These are phyloP conservation scores for Ornithorhynchus anatinus DNA, from an alignment of 2,113 vertebrate species.

Conservation along the genomic window DNA sequence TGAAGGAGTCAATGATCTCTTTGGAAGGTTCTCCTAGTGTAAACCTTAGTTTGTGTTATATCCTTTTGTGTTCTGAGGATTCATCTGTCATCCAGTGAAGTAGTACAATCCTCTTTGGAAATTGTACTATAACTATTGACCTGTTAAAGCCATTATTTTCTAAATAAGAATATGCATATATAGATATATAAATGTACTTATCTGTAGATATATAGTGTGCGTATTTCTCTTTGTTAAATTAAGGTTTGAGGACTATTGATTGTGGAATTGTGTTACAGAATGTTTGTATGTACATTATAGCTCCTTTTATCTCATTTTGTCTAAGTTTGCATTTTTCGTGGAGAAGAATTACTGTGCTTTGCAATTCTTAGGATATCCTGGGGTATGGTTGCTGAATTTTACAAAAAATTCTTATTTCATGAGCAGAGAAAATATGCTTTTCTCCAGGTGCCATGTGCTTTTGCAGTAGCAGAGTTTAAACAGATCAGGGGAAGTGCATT, in stretches of 20 bases:
- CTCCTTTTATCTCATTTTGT: no score
- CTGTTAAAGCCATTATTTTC: not conserved
- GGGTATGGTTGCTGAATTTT: constrained; percentile 39
- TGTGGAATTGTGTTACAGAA: no score
- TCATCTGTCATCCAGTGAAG: no score
- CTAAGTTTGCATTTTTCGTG: constrained; percentile 16
- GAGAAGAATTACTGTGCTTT: constrained; percentile 45
- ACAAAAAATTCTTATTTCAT: constrained; percentile 60
- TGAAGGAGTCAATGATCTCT: no score
- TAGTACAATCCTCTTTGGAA: not conserved
- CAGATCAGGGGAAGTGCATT: constrained; percentile 62
- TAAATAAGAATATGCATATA: constrained; percentile 1
- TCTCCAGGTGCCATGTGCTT: constrained; percentile 62
- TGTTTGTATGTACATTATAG: no score
- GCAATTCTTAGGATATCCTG: constrained; percentile 22
- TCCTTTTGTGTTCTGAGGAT: no score
- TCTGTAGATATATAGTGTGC: no score
- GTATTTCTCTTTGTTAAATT: no score
- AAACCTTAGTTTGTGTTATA: no score
- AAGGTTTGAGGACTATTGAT: no score
- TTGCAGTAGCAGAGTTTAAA: constrained; percentile 62
- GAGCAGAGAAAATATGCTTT: constrained; percentile 64
- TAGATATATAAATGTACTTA: no score
- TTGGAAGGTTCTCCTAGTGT: no score
- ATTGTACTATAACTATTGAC: constrained; percentile 12